Base-by-base conservation (phyloP, 2,888 invertebrate genomes). In the Napeogenes sylphis region DNA sequence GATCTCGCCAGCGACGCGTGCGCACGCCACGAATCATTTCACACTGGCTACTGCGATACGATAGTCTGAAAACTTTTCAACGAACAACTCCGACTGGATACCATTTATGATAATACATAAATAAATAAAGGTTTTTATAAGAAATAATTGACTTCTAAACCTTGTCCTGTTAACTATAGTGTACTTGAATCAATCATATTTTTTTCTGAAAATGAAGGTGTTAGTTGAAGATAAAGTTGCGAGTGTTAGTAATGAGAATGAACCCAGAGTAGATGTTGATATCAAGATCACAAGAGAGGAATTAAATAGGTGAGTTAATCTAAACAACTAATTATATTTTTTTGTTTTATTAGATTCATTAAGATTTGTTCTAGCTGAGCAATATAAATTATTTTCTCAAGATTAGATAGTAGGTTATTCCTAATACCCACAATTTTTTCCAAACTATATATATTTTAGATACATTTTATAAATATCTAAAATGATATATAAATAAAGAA, bases 241-340 rank as follows among this genome's bases (percentile, higher is more conserved):
- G 46, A 79, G 78, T 77, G 87, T 87, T 61, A 85, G 83, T 21
- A 78, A 78, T 58, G 83, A 78, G 33, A 86, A 84, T 66, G 87
- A 88, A 65, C 86, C 89, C 3, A 80, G 82, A 12, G 85, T 88
- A 56, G 83, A 80, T 55, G 68, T 62, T 51, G 81, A 80, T 12
- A 72, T 77, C 60, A 87, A 83, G 65, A 68, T 81, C 55, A 84
- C 80, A 53, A 90, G 85, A 65, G 89, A 90, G 74, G 89, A 89
- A 76, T 73, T 90, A 14, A 90, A 90, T 77, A 88, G 84, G 90
- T 89, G 75, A 70, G 67, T 73, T 57, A 55, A 33, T 14, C 38
- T 21, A 45, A n/a, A 33, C 4, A 35, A 46, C 33, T 59, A 30
- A 45, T 21, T 21, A 1, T 21, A 46, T 10, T 30, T 8, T 51